Percentiles rank a stretch among this genome's conserved stretches.
These are phyloP conservation scores for Coelopa pilipes DNA, from an alignment of 2,888 invertebrate genomes.

Conservation along the genomic window DNA sequence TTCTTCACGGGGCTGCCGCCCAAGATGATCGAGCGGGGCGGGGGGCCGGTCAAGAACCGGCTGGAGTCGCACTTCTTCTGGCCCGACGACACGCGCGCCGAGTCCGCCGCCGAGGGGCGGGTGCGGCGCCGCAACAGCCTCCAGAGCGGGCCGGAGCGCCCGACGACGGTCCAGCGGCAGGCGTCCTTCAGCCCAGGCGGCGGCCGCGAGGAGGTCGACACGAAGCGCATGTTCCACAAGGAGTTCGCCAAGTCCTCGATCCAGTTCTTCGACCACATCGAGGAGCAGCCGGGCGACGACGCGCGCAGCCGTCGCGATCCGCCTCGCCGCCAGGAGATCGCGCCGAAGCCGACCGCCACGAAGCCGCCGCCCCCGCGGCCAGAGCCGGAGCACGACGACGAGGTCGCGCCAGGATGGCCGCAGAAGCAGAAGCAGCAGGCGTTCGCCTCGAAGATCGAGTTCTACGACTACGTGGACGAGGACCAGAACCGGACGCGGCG, in stretches of 20 bases:
- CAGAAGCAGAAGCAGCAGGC: conserved; percentile 58
- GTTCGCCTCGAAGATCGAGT: conserved; percentile 62
- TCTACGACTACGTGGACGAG: conserved; percentile 62
- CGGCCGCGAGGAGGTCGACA: conserved; percentile 52
- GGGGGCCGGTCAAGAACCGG: conserved; percentile 53
- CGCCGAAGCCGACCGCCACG: conserved; percentile 53
- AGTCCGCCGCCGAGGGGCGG: conserved; percentile 55
- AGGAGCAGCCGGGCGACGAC: conserved; percentile 37
- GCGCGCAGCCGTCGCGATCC: not conserved
- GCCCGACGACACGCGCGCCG: conserved; percentile 63
- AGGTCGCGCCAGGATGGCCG: conserved; percentile 48
- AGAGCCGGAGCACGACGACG: conserved; percentile 45
- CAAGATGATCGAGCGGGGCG: conserved; percentile 61
- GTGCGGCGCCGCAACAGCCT: conserved; percentile 54
- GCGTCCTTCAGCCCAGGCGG: conserved; percentile 29
- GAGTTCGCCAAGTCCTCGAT: conserved; percentile 65
- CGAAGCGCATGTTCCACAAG: conserved; percentile 61
- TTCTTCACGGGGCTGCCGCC: conserved; percentile 66
- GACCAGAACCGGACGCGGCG: conserved; percentile 44
- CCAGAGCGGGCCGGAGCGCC: conserved; percentile 46
- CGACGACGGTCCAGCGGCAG: conserved; percentile 29
- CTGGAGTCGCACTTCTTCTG: conserved; percentile 65
- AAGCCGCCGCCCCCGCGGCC: conserved; percentile 44
- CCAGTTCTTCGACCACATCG: conserved; percentile 60
- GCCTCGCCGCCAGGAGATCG: conserved; percentile 46